These are phyloP conservation scores for Cichladusa arquata DNA, from an alignment of 2,113 vertebrate genomes.

Conservation along the genomic window DNA sequence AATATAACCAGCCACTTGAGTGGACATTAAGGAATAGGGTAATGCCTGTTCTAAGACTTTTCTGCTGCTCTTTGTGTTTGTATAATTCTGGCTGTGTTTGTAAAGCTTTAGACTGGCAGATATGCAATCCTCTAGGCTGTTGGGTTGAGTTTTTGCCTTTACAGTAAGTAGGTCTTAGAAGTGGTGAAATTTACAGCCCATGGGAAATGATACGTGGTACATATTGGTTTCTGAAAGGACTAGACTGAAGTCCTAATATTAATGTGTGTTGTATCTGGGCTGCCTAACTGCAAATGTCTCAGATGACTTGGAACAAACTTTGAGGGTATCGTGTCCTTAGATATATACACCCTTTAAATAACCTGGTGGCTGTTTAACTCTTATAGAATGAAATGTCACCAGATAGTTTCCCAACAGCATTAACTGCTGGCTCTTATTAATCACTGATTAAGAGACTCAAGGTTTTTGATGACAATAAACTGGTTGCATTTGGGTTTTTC, in stretches of 20 bases:
- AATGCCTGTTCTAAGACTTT: background rate
- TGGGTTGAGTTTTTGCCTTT: background rate
- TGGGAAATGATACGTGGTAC: background rate
- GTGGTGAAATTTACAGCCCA: background rate
- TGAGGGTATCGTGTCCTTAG: conserved; percentile 6
- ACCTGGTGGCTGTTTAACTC: background rate
- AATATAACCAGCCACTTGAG: background rate
- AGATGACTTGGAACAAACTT: conserved; percentile 17
- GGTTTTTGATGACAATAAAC: background rate
- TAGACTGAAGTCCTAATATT: background rate
- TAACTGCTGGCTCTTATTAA: background rate
- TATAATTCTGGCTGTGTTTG: background rate
- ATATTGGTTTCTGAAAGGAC: background rate
- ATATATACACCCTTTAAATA: conserved; percentile 47
- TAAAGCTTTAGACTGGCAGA: background rate
- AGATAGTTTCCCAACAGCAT: background rate
- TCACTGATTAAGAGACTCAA: background rate
- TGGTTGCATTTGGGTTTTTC: background rate
- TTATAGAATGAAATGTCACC: background rate
- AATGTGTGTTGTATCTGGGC: background rate
- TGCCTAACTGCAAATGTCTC: background rate
- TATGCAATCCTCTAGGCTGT: background rate
- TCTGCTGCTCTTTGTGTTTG: background rate
- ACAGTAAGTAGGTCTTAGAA: background rate
- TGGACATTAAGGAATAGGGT: background rate